Evolutionary conservation across 2,888 invertebrate genomes (phyloP), one percentile per base, ranked within the genome.

Genomic region (Melinaea marsaeus): DNA sequence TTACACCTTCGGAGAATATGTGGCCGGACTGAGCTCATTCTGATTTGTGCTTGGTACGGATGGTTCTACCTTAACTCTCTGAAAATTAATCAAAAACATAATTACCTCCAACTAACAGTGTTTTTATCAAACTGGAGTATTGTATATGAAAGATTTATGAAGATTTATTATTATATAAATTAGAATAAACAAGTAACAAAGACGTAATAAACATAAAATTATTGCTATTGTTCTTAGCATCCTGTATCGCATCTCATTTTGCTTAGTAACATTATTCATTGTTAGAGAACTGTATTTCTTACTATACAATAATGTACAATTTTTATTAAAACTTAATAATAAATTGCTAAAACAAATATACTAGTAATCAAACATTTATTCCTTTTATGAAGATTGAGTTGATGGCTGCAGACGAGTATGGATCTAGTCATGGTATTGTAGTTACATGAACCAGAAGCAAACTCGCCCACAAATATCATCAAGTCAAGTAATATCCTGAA

Each of bases 381-480:
- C 3, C 32, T 32, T 51, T 57, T 42, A 13, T 57, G 69, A 57
- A 63, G 88, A 81, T 76, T 78, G 85, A 88, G 89, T 88, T 89
- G 91, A 90, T 90, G 92, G 92, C 93, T 93, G 93, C 94, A 94
- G 95, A 95, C 95, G 95, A 95, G 95, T 95, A 95, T 95, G 95
- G 95, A 95, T 95, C 95, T 95, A 95, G 95, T 95, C 95, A 95
- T 94, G 94, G 90, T 80, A 75, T 76, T 64, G 74, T 68, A 73
- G 72, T 74, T 79, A 93, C 94, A 94, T 93, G 93, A 91, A 94
- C 94, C 92, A 95, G 95, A 95, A 93, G 93, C 94, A 93, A 93
- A 95, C 94, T 94, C 95, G 93, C 93, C 95, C 92, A 94, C 92
- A 94, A 94, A 92, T 91, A 91, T 91, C 91, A 91, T 91, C 91